Evolutionary conservation across 2,797 vertebrate species (phyloP).

Genomic region (Phataginus tetradactyla): DNA sequence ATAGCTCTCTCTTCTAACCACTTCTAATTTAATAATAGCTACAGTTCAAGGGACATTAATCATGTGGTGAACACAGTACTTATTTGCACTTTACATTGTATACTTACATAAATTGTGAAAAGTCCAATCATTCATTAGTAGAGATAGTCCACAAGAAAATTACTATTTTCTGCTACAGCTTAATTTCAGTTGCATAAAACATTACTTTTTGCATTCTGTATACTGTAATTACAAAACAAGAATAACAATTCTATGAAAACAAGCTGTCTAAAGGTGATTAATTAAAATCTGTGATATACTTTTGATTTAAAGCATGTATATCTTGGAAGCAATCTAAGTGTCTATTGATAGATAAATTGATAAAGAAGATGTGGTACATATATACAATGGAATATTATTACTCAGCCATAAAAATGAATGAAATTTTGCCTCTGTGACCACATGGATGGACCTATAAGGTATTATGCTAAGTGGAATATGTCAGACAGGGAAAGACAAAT

Average conservation of each 20-base stretch:
- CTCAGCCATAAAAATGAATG: too few species aligned
- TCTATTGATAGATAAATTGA: too few species aligned
- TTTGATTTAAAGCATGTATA: not conserved
- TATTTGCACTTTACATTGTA: not conserved
- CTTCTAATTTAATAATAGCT: not conserved
- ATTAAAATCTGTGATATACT: not conserved
- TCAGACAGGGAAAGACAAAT: too few species aligned
- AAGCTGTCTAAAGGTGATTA: not conserved
- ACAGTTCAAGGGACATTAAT: not conserved
- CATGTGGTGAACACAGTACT: not conserved
- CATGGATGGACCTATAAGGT: too few species aligned
- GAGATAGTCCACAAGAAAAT: not conserved
- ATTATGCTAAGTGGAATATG: too few species aligned
- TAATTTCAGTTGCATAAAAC: not conserved
- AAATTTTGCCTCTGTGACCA: too few species aligned
- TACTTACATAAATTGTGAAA: not conserved
- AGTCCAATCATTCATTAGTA: slow-evolving; percentile 30
- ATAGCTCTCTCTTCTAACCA: not conserved
- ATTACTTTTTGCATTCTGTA: not conserved
- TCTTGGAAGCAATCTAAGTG: not conserved
- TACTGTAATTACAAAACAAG: not conserved
- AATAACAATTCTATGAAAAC: not conserved
- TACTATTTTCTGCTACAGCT: slow-evolving; percentile 34
- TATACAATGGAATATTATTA: too few species aligned
- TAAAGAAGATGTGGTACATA: too few species aligned